These are phyloP conservation scores for Archips xylosteana DNA, from an alignment of 2,888 invertebrate species.

Conservation along the genomic window DNA sequence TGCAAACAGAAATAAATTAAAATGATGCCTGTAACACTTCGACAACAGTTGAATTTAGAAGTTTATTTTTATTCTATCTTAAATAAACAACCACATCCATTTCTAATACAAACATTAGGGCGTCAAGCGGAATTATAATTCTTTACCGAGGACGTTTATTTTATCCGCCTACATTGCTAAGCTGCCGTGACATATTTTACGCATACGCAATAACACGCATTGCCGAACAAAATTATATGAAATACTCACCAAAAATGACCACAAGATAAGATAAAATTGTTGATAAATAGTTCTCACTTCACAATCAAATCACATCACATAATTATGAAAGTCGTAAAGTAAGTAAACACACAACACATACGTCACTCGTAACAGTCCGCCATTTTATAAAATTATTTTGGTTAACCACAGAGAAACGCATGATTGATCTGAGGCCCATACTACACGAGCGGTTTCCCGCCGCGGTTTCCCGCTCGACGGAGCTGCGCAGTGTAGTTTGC, in stretches of 20 bases:
- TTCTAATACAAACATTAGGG: conserved; percentile 12
- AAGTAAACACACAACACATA: conserved; percentile 82
- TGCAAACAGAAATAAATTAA: background rate
- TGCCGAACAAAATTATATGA: conserved; percentile 33
- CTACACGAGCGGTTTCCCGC: too few relatives aligned
- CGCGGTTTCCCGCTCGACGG: too few relatives aligned
- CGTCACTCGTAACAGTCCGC: conserved; percentile 78
- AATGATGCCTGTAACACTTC: background rate
- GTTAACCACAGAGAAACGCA: conserved; percentile 53
- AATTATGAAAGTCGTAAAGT: conserved; percentile 60
- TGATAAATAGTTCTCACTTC: conserved; percentile 65
- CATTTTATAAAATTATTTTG: conserved; percentile 74
- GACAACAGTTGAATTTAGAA: background rate
- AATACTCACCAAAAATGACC: conserved; percentile 63
- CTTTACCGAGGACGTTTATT: conserved; percentile 53
- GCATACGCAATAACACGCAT: conserved; percentile 14
- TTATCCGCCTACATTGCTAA: conserved; percentile 67
- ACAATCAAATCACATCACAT: conserved; percentile 64
- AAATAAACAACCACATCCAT: background rate
- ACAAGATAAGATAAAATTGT: conserved; percentile 54
- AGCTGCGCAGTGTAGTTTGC: too few relatives aligned
- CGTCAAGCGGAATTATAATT: conserved; percentile 5
- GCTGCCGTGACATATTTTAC: conserved; percentile 59
- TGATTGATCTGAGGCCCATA: conserved; percentile 9
- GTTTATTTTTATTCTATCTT: background rate